Percentiles rank a stretch among this genome's conserved stretches.
These are phyloP conservation scores for Brachypodius melanocephalos DNA, from an alignment of 2,113 vertebrate genomes.

Conservation along the genomic window DNA sequence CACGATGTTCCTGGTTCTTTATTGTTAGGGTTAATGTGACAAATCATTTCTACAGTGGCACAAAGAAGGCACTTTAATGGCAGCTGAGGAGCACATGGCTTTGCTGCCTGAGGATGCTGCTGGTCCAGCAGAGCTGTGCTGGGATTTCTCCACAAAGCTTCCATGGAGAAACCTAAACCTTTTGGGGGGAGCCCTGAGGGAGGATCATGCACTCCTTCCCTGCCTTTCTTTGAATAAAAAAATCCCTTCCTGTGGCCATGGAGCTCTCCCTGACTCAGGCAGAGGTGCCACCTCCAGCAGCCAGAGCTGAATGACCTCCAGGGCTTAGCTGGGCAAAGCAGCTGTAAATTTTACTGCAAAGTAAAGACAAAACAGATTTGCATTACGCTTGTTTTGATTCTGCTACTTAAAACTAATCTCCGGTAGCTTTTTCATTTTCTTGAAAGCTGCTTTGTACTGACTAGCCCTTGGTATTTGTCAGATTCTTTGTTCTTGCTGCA, in stretches of 20 bases:
- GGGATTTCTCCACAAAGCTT: neutral
- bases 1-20: neutral
- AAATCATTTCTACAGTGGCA: neutral
- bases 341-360: neutral
- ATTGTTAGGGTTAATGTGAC: neutral
- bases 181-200: neutral
- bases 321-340: neutral
- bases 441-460: slow-evolving; percentile 20
- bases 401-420: slow-evolving; percentile 25
- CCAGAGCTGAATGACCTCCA: neutral
- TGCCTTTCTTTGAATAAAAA: neutral
- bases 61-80: neutral
- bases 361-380: neutral
- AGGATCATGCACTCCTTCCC: fast-evolving
- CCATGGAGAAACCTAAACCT: neutral
- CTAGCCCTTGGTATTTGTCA: neutral
- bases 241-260: neutral
- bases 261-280: neutral
- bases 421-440: neutral
- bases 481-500: neutral
- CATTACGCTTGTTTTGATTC: neutral
- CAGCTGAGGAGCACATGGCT: neutral
- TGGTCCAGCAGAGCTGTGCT: neutral
- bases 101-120: neutral
- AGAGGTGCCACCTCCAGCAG: neutral